phyloP scores from a whole-genome alignment of 2,113 vertebrate species.

The Oryzias woworae region DNA sequence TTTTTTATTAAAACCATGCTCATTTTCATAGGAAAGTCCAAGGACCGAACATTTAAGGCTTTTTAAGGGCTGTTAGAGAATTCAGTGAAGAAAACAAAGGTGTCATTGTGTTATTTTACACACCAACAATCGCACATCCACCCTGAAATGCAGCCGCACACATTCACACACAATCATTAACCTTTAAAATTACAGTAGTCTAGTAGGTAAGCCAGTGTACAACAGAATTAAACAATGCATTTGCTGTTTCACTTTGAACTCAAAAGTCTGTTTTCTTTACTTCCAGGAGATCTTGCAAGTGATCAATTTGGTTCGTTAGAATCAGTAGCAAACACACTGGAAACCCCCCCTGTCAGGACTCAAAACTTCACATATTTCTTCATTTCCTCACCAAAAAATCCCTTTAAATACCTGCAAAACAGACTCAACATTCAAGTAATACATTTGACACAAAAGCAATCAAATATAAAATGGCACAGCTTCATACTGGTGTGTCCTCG shows the following conservation, averaged over 20 bases:
- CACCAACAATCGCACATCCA: conserved; percentile 77
- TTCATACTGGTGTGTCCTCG: conserved; percentile 51
- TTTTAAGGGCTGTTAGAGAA: conserved; percentile 84
- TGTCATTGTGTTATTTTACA: conserved; percentile 82
- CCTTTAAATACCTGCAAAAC: conserved; percentile 50
- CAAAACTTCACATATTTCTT: conserved; percentile 51
- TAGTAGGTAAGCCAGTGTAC: conserved; percentile 98
- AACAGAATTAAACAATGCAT: conserved; percentile 89
- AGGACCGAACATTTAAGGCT: conserved; percentile 98
- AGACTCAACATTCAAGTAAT: conserved; percentile 78
- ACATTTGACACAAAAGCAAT: conserved; percentile 52
- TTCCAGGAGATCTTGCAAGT: conserved; percentile 89
- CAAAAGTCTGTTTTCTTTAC: conserved; percentile 64
- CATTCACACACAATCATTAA: conserved; percentile 89
- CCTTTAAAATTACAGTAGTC: conserved; percentile 94
- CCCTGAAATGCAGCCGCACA: conserved; percentile 76
- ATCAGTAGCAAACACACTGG: conserved; percentile 73
- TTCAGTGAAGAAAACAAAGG: conserved; percentile 82
- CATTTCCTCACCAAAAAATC: not conserved
- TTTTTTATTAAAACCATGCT: conserved; percentile 84
- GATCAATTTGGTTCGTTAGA: conserved; percentile 86
- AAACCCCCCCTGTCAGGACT: conserved; percentile 59
- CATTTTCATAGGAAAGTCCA: conserved; percentile 85
- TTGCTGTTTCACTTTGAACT: conserved; percentile 80
- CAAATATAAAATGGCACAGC: conserved; percentile 61